Evolutionary conservation across 2,888 invertebrate species (phyloP), one percentile per base, ranked within the genome.

Genomic region (Sabellastarte sp.): DNA sequence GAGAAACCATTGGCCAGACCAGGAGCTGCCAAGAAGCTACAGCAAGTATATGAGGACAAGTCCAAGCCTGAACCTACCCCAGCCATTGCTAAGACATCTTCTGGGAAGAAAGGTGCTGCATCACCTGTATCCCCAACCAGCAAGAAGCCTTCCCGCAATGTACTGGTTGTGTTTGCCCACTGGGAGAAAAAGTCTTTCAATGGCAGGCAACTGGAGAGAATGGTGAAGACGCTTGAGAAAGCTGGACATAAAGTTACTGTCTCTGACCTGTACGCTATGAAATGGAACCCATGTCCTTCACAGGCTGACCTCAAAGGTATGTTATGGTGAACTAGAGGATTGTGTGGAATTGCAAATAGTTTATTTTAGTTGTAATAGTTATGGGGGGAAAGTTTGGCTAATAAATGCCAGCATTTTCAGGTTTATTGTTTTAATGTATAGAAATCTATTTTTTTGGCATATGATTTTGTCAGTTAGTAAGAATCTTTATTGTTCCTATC

Each of bases 181-280:
- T 72, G 69, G 50, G 73, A 75, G 52, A 66, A 70, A 3, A 69
- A 66, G 51, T 76, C 76, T 0, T 76, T 78, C 50, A 77, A 76
- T 53, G 73, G 69, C 20, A 73, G 77, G 32, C 63, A 76, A 2
- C 67, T 64, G 61, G 69, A 73, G 32, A 57, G 58, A 24, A 72
- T 76, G 1, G 68, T 71, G 24, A 63, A 68, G 26, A 64, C 69
- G 1, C 64, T 77, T n/a, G 61, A 33, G n/a, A 59, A 57, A 31
- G 33, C 64, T 31, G 77, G 77, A 20, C 71, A 74, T 57, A 41
- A 59, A 0, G 74, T 77, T 24, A 65, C 63, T 3, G 72, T 76
- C 1, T 75, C 75, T 0, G 77, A 77, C 59, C 66, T 77, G 29
- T 76, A 77, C 60, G 68, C 60, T 5, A 69, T 70, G 73, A 59